Evolutionary conservation across 2,113 vertebrate species (phyloP).

Genomic region (Serilophus lunatus): DNA sequence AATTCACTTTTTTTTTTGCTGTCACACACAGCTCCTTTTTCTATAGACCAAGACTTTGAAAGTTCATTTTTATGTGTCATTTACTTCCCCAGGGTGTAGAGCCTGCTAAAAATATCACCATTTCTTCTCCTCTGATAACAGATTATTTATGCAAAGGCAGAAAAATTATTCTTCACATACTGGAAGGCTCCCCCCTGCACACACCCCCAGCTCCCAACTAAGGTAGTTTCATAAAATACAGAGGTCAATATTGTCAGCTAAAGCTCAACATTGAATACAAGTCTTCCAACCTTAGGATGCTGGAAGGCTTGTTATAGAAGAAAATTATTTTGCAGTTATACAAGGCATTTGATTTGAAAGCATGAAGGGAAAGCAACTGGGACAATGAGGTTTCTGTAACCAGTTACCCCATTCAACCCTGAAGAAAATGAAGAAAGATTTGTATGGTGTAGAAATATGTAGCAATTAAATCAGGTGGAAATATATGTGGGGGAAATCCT

Average conservation of each 20-base stretch:
- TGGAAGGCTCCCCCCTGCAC: background rate
- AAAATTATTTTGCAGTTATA: constrained; percentile 48
- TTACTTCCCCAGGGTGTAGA: constrained; percentile 74
- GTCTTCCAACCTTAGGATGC: background rate
- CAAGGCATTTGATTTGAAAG: constrained; percentile 31
- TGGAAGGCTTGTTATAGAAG: constrained; percentile 27
- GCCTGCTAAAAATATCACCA: constrained; percentile 71
- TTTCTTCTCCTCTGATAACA: constrained; percentile 70
- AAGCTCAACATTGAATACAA: background rate
- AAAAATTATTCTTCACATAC: constrained; percentile 71
- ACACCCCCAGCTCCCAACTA: background rate
- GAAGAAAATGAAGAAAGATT: constrained; percentile 34
- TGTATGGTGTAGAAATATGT: background rate
- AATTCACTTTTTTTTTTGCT: constrained; percentile 36
- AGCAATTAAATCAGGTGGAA: constrained; percentile 55
- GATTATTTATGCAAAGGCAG: constrained; percentile 76
- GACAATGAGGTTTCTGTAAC: constrained; percentile 54
- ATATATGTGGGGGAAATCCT: constrained; percentile 45
- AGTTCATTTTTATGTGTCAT: constrained; percentile 74
- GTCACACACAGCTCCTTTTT: constrained; percentile 71
- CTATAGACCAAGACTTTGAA: constrained; percentile 77
- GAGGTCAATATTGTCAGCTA: constrained; percentile 18
- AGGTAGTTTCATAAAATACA: constrained; percentile 50
- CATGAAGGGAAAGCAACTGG: constrained; percentile 20
- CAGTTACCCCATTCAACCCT: constrained; percentile 38